Evolutionary conservation across 2,888 invertebrate species (phyloP).

Genomic region (Nemurella pictetii): DNA sequence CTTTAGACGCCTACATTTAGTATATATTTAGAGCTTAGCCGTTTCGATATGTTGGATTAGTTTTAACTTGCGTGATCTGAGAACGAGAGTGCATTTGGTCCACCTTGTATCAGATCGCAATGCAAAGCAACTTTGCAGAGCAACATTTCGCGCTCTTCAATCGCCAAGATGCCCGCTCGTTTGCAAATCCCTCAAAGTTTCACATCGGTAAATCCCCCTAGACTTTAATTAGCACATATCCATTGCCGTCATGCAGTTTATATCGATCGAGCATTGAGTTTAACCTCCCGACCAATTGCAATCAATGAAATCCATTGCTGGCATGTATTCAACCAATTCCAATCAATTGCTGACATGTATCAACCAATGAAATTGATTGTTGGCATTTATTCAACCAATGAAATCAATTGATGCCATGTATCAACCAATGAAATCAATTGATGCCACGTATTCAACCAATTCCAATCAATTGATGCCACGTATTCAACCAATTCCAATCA

Average conservation of each 20-base stretch:
- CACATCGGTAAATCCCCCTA: background rate
- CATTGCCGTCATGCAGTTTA: background rate
- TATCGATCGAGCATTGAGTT: background rate
- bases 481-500: no score
- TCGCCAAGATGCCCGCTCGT: background rate
- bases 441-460: no score
- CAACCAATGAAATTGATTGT: no score
- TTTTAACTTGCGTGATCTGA: background rate
- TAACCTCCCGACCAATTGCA: no score
- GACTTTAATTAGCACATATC: background rate
- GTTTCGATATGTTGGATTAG: background rate
- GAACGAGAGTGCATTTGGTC: background rate
- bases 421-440: no score
- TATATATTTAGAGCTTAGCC: background rate
- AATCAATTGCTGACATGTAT: no score
- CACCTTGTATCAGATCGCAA: background rate
- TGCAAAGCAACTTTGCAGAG: background rate
- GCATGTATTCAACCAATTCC: no score
- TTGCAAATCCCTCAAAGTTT: background rate
- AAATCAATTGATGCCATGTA: no score
- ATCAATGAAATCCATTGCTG: no score
- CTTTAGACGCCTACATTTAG: no score
- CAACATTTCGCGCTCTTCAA: background rate
- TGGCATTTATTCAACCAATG: no score
- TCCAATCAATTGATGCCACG: no score